Percentiles rank a stretch among this genome's conserved stretches.
Evolutionary conservation across 1,140 invertebrate species (phyloP).

Genomic region (Asbolus verrucosus): DNA sequence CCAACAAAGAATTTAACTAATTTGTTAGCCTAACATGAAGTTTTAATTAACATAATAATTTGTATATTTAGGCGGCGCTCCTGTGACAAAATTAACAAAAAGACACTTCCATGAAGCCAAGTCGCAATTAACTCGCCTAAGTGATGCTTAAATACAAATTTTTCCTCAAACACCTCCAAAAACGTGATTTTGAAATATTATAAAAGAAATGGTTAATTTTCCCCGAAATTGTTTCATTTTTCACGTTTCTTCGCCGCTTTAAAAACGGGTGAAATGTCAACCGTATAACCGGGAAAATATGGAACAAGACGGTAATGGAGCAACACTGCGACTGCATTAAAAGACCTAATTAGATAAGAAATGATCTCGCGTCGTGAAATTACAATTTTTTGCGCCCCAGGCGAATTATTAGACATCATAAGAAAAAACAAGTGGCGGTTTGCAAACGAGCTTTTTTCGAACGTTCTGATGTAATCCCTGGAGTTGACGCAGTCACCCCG

Average conservation of each 20-base stretch:
- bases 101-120: too few relatives aligned
- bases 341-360: neutral
- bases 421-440: neutral
- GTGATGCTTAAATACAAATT: neutral
- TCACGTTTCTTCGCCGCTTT: neutral
- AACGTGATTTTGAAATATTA: neutral
- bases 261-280: neutral
- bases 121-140: too few relatives aligned
- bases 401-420: too few relatives aligned
- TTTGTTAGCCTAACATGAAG: neutral
- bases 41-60: neutral
- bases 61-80: neutral
- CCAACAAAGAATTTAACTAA: neutral
- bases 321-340: neutral
- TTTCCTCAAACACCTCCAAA: neutral
- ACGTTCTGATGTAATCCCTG: too few relatives aligned
- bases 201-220: neutral
- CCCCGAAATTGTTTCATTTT: neutral
- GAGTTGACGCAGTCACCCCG: constrained; percentile 18
- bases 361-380: neutral
- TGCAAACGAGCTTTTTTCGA: constrained; percentile 27
- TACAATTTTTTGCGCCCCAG: neutral
- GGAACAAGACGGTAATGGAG: constrained; percentile 1
- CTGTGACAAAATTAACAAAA: too few relatives aligned
- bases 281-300: neutral